Evolutionary conservation across 2,113 vertebrate genomes (phyloP).

Genomic region (Caloenas nicobarica): DNA sequence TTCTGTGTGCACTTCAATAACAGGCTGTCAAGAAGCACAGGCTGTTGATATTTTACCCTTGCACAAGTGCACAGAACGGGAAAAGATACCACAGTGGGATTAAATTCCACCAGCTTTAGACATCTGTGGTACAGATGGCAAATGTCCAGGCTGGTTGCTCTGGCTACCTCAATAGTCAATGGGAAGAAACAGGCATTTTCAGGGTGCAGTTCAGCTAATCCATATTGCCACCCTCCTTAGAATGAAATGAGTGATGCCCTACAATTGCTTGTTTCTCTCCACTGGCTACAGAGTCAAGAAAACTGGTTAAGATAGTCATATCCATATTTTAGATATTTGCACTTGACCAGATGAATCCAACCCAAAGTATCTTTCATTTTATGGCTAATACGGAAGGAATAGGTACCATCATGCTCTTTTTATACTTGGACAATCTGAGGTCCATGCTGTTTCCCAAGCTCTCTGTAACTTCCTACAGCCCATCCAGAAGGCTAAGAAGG

Average conservation of each 20-base stretch:
- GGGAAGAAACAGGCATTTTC: background rate
- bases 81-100: background rate
- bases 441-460: background rate
- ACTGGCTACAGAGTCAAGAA: background rate
- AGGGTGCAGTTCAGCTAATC: background rate
- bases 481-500: background rate
- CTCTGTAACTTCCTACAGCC: background rate
- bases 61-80: background rate
- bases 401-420: background rate
- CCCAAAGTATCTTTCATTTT: background rate
- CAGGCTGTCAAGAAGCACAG: background rate
- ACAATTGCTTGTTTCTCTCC: background rate
- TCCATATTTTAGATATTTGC: background rate
- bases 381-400: background rate
- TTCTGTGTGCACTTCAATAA: background rate
- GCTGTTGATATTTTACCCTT: background rate
- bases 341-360: background rate
- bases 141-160: background rate
- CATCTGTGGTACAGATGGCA: background rate
- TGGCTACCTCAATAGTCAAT: background rate
- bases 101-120: background rate
- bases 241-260: background rate
- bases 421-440: background rate
- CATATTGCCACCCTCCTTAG: background rate
- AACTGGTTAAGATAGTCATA: background rate